These are phyloP conservation scores for Maniola hyperantus DNA, from an alignment of 2,888 invertebrate genomes.

Conservation along the genomic window DNA sequence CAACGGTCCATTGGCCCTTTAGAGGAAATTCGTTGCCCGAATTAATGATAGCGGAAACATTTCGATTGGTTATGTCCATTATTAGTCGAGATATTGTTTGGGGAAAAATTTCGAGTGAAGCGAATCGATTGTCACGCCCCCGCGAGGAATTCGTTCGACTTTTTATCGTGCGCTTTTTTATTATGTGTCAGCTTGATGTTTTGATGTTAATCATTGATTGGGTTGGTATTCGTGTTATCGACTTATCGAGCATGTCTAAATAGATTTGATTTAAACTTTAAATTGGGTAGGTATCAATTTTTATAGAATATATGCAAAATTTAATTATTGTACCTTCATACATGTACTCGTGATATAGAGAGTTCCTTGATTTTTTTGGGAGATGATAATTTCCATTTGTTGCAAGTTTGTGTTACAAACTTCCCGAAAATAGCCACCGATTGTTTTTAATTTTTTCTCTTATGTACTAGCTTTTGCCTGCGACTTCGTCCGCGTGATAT, in stretches of 20 bases:
- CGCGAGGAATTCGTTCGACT: conserved; percentile 29
- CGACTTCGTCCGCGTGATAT: too few species aligned
- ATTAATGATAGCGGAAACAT: conserved; percentile 66
- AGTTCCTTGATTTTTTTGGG: too few species aligned
- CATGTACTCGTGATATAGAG: too few species aligned
- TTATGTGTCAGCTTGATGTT: conserved; percentile 16
- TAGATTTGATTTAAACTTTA: conserved; percentile 5
- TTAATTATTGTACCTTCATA: too few species aligned
- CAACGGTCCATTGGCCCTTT: conserved; percentile 59
- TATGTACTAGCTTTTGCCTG: too few species aligned
- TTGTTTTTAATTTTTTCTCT: too few species aligned
- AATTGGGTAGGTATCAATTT: neutral
- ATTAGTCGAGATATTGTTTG: conserved; percentile 44
- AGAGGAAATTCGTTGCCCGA: conserved; percentile 59
- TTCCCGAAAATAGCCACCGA: too few species aligned
- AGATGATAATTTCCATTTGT: too few species aligned
- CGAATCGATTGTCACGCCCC: conserved; percentile 40
- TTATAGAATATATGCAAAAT: too few species aligned
- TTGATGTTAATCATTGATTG: conserved; percentile 3
- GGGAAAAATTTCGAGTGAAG: conserved; percentile 39
- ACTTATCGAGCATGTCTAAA: conserved; percentile 6
- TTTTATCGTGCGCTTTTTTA: conserved; percentile 28
- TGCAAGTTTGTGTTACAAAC: too few species aligned
- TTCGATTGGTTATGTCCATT: conserved; percentile 51
- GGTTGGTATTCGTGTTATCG: conserved; percentile 11